Evolutionary conservation across 2,797 vertebrate species (phyloP), one percentile per base, ranked within the genome.

Genomic region (Loriculus beryllinus): DNA sequence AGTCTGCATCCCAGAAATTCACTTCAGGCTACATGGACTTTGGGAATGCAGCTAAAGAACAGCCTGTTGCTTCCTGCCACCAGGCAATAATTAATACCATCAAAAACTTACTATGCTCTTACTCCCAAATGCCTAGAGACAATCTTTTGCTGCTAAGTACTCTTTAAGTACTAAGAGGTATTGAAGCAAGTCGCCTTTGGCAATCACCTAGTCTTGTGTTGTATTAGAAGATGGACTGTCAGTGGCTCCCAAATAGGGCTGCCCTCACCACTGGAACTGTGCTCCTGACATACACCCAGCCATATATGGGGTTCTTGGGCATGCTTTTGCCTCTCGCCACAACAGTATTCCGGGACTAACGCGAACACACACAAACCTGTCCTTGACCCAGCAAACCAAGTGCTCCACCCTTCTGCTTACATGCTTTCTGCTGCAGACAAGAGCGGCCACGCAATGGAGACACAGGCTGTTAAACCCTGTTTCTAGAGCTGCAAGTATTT

Each of bases 21-120:
- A 49, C 39, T 40, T 20, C 5, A 35, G 0, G 2, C 42, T 52
- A 59, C 7, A 0, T 4, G 22, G 51, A 52, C 81, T 81, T n/a
- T 71, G 42, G 35, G 48, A 91, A 54, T 2, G 43, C 57, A 91
- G 18, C 26, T 23, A 39, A 54, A 54, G 26, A 78, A 69, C 0
- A 2, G 31, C 25, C 60, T 51, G 26, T 12, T 69, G 33, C 70
- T 86, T 67, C 67, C 31, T 70, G 64, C 88, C 56, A 69, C 51
- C 43, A 60, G 33, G 23, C 45, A 87, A 5, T 35, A 71, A 85
- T 29, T 37, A 69, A 16, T n/a, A 59, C 47, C 3, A 1, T 33
- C n/a, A 70, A 59, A 82, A 79, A 13, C 28, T 54, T 51, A 49
- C 43, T 6, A 2, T 0, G 4, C 42, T 85, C 35, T 65, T 67